Evolutionary conservation across 2,113 vertebrate species (phyloP).

Genomic region (Paedocypris sp.): DNA sequence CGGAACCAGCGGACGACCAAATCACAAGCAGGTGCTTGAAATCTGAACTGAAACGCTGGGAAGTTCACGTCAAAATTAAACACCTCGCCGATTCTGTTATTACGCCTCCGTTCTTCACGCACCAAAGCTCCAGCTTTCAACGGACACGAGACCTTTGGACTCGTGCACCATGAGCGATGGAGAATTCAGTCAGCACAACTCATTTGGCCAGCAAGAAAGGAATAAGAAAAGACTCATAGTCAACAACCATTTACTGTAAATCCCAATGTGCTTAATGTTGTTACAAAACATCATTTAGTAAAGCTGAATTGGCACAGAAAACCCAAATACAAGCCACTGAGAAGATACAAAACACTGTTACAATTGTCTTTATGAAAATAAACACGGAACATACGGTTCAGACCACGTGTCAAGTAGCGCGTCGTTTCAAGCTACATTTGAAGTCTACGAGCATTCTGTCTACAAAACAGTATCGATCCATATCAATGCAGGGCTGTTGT

Average conservation of each 20-base stretch:
- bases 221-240: constrained; percentile 12
- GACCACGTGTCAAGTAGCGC: constrained; percentile 35
- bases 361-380: constrained; percentile 41
- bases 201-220: not conserved
- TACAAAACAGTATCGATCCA: constrained; percentile 39
- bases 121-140: no score
- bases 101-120: constrained; percentile 23
- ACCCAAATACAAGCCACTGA: constrained; percentile 33
- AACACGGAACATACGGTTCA: constrained; percentile 34
- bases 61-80: constrained; percentile 15
- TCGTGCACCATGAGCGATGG: no score
- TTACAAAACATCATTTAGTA: constrained; percentile 41
- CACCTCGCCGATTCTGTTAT: not conserved
- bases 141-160: no score
- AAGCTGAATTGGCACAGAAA: constrained; percentile 34
- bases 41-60: not conserved
- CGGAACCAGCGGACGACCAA: constrained; percentile 26
- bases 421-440: constrained; percentile 41
- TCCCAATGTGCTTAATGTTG: constrained; percentile 25
- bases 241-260: constrained; percentile 33
- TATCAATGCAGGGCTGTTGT: constrained; percentile 39
- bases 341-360: constrained; percentile 39
- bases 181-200: not conserved
- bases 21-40: constrained; percentile 40
- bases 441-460: constrained; percentile 40